Percentiles rank a stretch among this genome's conserved stretches.
Conservation (phyloP, 2,888 invertebrate genomes). For the Resseliella maxima region DNA sequence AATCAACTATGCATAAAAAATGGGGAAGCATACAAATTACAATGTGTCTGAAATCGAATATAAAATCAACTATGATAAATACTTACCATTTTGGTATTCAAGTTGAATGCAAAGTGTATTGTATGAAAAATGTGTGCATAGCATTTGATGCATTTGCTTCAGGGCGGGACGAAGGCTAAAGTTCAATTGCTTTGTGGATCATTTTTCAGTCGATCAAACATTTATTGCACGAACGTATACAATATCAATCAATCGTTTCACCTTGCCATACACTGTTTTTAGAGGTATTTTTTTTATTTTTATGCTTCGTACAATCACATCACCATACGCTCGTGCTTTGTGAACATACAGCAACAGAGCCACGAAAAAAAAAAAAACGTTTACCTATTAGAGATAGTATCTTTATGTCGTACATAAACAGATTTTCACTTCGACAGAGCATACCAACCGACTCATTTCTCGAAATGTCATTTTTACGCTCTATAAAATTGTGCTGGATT, state of each 20-base stretch:
- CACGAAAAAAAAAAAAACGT: neutral
- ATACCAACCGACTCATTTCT: conserved; percentile 45
- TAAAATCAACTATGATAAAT: neutral
- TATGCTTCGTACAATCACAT: no score
- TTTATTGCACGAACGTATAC: conserved; percentile 26
- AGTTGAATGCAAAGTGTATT: neutral
- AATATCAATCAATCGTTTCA: neutral
- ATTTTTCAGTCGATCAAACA: conserved; percentile 29
- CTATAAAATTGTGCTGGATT: conserved; percentile 55
- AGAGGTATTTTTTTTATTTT: neutral
- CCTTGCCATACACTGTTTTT: conserved; percentile 17
- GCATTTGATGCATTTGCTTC: neutral
- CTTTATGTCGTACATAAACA: conserved; percentile 54
- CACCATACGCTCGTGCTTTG: no score
- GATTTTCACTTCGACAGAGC: conserved; percentile 56
- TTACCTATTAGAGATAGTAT: neutral
- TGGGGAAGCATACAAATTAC: neutral
- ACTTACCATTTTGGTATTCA: neutral
- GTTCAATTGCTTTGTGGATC: neutral
- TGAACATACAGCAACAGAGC: neutral
- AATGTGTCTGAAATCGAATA: neutral
- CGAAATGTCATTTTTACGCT: conserved; percentile 57
- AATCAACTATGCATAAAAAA: neutral
- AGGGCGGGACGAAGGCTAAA: no score
- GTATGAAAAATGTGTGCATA: neutral